phyloP scores from a whole-genome alignment of 64 coral and sea anemone genomes.

The Anthopleura sola region DNA sequence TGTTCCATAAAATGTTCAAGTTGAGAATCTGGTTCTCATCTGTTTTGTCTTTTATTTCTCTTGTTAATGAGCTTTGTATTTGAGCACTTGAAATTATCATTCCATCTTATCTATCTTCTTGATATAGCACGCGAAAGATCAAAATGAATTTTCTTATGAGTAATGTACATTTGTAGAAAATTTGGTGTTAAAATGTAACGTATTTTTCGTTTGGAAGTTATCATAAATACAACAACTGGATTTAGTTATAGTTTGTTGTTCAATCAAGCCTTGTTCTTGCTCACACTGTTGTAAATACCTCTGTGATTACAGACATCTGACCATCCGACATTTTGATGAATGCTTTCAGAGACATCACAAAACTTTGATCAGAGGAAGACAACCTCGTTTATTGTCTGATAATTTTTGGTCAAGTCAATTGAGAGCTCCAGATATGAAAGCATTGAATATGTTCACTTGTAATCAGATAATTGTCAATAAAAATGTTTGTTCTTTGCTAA shows the following conservation, averaged over 20 bases:
- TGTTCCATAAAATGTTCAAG: neutral
- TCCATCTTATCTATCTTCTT: constrained; percentile 10
- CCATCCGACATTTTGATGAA: neutral
- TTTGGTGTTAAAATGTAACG: neutral
- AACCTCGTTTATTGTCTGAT: constrained; percentile 10
- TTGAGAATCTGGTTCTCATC: neutral
- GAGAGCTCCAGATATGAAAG: neutral
- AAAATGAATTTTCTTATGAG: neutral
- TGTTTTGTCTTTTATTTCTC: constrained; percentile 9
- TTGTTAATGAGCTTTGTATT: constrained; percentile 18
- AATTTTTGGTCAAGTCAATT: constrained; percentile 2
- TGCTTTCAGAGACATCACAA: neutral
- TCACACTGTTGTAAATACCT: neutral
- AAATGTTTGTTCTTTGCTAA: constrained; percentile 17
- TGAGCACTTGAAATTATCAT: constrained; percentile 9
- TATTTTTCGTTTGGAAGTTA: neutral
- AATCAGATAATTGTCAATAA: constrained; percentile 28
- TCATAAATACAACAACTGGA: neutral
- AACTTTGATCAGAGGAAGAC: neutral
- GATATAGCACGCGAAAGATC: constrained; percentile 7
- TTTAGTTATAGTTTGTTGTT: neutral
- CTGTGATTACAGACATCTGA: neutral
- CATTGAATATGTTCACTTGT: neutral
- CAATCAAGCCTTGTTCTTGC: neutral
- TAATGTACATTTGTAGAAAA: neutral